These are phyloP conservation scores for Halcyon senegalensis DNA, from an alignment of 2,113 vertebrate genomes.

Conservation along the genomic window DNA sequence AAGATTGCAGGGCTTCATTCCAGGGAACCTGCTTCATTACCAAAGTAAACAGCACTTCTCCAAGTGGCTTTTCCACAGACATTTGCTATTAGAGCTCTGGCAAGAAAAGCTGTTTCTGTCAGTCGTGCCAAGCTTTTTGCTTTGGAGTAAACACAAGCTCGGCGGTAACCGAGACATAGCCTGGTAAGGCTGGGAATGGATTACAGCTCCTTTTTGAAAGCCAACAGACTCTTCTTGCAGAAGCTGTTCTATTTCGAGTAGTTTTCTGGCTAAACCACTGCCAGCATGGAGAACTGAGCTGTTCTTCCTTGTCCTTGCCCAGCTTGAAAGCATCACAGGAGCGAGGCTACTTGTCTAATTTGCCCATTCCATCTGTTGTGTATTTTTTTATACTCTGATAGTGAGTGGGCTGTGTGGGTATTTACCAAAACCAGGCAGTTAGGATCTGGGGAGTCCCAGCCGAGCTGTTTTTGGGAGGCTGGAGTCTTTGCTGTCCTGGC, in stretches of 20 bases:
- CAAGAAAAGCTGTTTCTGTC: slow-evolving; percentile 41
- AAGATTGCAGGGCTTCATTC: slow-evolving; percentile 46
- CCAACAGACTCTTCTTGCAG: not conserved
- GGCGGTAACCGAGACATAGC: not conserved
- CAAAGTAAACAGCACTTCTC: slow-evolving; percentile 36
- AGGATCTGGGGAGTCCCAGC: not conserved
- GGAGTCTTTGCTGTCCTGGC: not conserved
- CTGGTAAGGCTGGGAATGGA: not conserved
- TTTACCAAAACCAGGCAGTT: not conserved
- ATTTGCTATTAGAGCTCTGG: slow-evolving; percentile 16
- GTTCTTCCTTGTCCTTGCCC: not conserved
- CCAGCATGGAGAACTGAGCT: fast-evolving
- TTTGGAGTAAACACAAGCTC: slow-evolving; percentile 60
- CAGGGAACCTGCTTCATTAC: slow-evolving; percentile 29
- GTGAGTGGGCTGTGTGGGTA: too few relatives aligned
- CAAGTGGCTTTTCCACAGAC: slow-evolving; percentile 19
- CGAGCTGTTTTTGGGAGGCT: not conserved
- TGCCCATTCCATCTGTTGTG: not conserved
- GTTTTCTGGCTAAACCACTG: not conserved
- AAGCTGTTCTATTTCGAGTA: not conserved
- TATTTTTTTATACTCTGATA: not conserved
- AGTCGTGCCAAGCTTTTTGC: slow-evolving; percentile 27
- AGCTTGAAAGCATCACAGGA: not conserved
- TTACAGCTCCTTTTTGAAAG: not conserved
- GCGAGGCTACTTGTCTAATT: not conserved